Evolutionary conservation across 2,797 vertebrate genomes (phyloP).

Genomic region (Sebastes variabilis): DNA sequence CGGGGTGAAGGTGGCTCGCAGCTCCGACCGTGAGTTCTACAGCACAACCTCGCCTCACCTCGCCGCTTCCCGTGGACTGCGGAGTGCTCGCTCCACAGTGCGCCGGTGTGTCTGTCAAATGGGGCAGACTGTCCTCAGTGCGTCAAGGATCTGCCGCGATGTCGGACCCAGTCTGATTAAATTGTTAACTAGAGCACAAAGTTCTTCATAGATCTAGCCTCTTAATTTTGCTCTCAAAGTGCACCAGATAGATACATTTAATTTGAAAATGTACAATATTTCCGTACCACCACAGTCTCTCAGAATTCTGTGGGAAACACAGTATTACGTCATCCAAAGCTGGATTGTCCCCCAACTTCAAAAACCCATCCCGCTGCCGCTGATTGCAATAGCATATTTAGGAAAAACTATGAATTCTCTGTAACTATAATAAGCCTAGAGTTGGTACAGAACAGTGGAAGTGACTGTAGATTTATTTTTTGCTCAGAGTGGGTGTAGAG

Average conservation of each 20-base stretch:
- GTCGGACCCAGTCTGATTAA: neutral
- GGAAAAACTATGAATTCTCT: neutral
- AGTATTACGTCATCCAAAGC: no score
- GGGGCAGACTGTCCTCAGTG: neutral
- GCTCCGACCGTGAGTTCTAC: no score
- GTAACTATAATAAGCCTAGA: neutral
- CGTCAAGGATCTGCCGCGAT: neutral
- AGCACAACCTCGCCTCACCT: no score
- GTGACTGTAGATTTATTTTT: neutral
- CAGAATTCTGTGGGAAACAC: no score
- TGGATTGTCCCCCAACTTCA: no score
- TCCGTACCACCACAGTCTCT: no score
- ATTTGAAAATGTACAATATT: neutral
- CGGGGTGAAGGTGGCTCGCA: no score
- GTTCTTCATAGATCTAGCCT: neutral
- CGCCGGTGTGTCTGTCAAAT: neutral
- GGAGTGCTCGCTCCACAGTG: no score
- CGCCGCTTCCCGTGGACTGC: no score
- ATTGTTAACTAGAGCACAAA: neutral
- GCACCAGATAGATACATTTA: neutral
- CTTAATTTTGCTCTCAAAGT: neutral
- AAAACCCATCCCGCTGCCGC: accelerated
- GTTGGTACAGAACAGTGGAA: no score
- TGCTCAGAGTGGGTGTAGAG: neutral
- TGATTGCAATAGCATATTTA: neutral